These are phyloP conservation scores for Hippocampus guttulatus DNA, from an alignment of 2,113 vertebrate genomes.

Conservation along the genomic window DNA sequence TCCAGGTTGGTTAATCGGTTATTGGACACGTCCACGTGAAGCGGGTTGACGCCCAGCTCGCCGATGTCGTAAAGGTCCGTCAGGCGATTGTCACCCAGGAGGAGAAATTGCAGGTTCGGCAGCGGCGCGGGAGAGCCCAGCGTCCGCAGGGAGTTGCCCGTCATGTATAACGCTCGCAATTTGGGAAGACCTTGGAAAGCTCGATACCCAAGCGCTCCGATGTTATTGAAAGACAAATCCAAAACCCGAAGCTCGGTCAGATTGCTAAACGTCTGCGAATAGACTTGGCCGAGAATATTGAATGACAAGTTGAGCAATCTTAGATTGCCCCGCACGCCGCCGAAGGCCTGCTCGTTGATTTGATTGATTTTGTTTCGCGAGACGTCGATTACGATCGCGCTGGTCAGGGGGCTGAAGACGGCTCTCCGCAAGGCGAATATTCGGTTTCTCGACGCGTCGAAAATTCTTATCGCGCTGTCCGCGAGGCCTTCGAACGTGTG, in stretches of 20 bases:
- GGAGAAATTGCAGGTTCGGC: conserved; percentile 52
- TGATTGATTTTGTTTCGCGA: conserved; percentile 78
- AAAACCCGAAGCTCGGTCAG: conserved; percentile 61
- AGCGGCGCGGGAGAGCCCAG: conserved; percentile 55
- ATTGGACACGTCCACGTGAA: conserved; percentile 62
- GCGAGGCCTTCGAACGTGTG: conserved; percentile 77
- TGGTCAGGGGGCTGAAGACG: conserved; percentile 67
- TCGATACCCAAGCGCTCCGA: conserved; percentile 62
- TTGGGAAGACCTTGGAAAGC: conserved; percentile 70
- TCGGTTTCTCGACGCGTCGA: conserved; percentile 69
- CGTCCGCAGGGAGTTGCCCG: conserved; percentile 76
- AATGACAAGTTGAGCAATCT: conserved; percentile 74
- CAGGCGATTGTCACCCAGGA: conserved; percentile 77
- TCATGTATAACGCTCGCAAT: conserved; percentile 70
- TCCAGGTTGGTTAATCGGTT: conserved; percentile 74
- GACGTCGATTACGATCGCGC: conserved; percentile 66
- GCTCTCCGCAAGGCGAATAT: conserved; percentile 74
- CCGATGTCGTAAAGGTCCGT: not conserved
- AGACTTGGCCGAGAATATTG: conserved; percentile 82
- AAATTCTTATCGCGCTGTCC: conserved; percentile 54
- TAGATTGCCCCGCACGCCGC: conserved; percentile 70
- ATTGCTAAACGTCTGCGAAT: conserved; percentile 65
- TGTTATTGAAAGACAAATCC: conserved; percentile 83
- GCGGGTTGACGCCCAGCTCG: conserved; percentile 16
- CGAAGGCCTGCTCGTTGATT: conserved; percentile 73